phyloP scores from a whole-genome alignment of 2,797 vertebrate species.

The Phaenicophaeus curvirostris region DNA sequence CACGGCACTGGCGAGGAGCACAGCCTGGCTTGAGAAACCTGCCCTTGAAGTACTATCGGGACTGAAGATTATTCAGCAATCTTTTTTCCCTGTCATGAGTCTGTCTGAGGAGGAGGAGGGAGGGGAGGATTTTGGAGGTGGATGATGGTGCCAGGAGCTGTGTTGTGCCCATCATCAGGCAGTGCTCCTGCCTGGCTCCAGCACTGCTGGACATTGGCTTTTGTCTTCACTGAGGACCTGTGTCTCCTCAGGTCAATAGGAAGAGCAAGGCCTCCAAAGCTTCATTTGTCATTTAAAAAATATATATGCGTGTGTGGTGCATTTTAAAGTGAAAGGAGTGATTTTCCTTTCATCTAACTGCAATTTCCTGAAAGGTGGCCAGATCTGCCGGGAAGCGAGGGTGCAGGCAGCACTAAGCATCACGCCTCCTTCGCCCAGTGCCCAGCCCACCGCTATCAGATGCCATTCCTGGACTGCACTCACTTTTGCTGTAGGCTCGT shows the following conservation, averaged over 20 bases:
- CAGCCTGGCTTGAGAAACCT: neutral
- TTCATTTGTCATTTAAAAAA: neutral
- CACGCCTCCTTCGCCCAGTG: neutral
- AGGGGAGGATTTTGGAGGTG: neutral
- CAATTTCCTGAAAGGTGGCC: neutral
- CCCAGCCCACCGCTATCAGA: rapidly evolving
- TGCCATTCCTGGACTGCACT: neutral
- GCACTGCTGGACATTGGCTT: rapidly evolving
- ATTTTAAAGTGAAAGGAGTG: neutral
- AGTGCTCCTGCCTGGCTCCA: neutral
- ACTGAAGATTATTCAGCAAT: neutral
- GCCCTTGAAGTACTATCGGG: conserved; percentile 18
- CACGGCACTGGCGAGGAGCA: neutral
- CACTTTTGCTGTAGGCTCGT: neutral
- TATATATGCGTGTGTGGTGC: too few species aligned
- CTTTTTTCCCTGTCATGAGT: neutral
- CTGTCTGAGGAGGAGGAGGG: neutral
- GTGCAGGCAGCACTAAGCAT: neutral
- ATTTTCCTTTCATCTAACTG: neutral
- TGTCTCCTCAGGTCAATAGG: rapidly evolving
- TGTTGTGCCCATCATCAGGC: rapidly evolving
- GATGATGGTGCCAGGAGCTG: neutral
- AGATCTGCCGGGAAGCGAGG: neutral
- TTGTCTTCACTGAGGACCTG: rapidly evolving
- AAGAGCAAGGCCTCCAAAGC: neutral